Percentiles rank a stretch among this genome's conserved stretches.
phyloP scores from a whole-genome alignment of 2,888 invertebrate species.

The Pristionchus japonicus region DNA sequence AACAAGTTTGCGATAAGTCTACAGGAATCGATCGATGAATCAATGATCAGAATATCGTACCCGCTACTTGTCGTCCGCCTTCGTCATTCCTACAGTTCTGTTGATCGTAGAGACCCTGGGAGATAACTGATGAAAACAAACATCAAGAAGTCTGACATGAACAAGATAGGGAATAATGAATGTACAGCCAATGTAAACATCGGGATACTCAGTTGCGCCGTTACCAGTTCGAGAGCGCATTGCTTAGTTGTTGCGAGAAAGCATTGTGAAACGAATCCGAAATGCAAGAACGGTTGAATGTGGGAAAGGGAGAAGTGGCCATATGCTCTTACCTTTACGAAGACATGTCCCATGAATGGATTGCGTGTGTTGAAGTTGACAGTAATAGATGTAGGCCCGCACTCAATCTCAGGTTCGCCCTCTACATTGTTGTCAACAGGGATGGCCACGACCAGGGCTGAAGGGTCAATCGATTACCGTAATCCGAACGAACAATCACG shows the following conservation, averaged over 20 bases:
- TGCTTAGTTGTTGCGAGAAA: no score
- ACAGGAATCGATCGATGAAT: neutral
- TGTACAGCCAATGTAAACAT: no score
- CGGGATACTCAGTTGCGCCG: no score
- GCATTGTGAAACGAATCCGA: no score
- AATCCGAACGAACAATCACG: neutral
- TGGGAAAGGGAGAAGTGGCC: no score
- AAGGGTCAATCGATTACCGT: neutral
- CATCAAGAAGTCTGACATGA: no score
- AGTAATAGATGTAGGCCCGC: constrained; percentile 73
- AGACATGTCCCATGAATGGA: constrained; percentile 69
- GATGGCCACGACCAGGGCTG: constrained; percentile 58
- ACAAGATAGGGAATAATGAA: no score
- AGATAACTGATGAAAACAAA: neutral
- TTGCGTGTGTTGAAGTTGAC: constrained; percentile 72
- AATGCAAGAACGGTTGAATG: no score
- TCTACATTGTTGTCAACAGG: constrained; percentile 74
- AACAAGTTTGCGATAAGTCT: neutral
- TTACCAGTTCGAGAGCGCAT: no score
- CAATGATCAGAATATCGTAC: neutral
- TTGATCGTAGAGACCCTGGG: constrained; percentile 38
- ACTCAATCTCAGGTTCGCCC: constrained; percentile 75
- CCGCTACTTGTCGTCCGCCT: constrained; percentile 40
- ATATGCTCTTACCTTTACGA: constrained; percentile 63
- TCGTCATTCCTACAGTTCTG: constrained; percentile 44